Conservation (phyloP, 2,888 invertebrate species). For the Sphinx pinastri region DNA sequence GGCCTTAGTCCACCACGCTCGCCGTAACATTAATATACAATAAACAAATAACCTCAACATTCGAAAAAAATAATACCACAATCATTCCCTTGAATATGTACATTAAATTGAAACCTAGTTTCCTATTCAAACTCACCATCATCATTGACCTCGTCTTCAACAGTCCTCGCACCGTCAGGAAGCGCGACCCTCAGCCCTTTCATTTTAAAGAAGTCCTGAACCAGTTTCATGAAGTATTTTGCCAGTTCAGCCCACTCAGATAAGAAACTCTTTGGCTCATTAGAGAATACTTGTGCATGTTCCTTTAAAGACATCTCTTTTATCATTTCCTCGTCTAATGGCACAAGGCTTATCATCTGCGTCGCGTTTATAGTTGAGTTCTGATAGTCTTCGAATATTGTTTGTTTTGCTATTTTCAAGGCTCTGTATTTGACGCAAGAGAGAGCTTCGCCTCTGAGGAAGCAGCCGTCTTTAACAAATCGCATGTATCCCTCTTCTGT, state of each 20-base stretch:
- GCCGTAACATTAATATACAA: too few species aligned
- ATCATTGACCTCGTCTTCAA: slow-evolving; percentile 66
- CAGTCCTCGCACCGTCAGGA: slow-evolving; percentile 75
- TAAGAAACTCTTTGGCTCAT: slow-evolving; percentile 64
- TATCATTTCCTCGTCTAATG: slow-evolving; percentile 65
- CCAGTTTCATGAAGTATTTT: slow-evolving; percentile 70
- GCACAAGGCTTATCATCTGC: slow-evolving; percentile 68
- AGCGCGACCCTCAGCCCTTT: slow-evolving; percentile 72
- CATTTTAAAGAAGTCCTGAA: slow-evolving; percentile 72
- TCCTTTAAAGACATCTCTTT: slow-evolving; percentile 55
- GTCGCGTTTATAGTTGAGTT: slow-evolving; percentile 72
- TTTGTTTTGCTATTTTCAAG: slow-evolving; percentile 69
- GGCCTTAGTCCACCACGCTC: too few species aligned
- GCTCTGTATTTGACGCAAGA: slow-evolving; percentile 77
- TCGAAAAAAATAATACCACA: too few species aligned
- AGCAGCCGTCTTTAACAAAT: slow-evolving; percentile 75
- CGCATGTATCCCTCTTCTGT: slow-evolving; percentile 71
- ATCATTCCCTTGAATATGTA: too few species aligned
- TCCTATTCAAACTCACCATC: slow-evolving; percentile 48
- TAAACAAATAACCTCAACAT: too few species aligned
- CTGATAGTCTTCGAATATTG: slow-evolving; percentile 65
- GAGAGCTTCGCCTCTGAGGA: slow-evolving; percentile 68
- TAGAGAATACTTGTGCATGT: slow-evolving; percentile 41
- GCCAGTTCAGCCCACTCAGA: slow-evolving; percentile 78
- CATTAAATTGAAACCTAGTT: too few species aligned